These are phyloP conservation scores for Lytechinus pictus DNA, from an alignment of 35 echinoderm and acorn worm genomes.

Conservation along the genomic window DNA sequence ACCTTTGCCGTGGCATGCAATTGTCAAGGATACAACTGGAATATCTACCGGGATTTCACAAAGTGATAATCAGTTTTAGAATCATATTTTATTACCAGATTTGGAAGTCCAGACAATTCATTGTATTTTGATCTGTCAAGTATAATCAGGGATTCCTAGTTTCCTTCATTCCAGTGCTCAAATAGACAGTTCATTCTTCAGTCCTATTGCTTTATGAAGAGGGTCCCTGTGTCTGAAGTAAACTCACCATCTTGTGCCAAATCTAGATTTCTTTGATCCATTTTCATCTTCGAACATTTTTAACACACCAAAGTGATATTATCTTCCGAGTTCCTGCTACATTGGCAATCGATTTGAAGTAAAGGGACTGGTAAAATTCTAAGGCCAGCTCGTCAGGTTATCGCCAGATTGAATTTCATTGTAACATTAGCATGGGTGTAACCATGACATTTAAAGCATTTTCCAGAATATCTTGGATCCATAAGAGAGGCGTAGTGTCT, in stretches of 20 bases:
- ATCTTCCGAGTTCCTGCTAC: not conserved
- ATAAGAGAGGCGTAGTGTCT: not conserved
- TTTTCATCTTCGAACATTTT: not conserved
- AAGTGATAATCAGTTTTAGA: no score
- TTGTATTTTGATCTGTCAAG: no score
- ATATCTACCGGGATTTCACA: no score
- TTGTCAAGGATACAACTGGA: no score
- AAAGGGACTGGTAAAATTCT: not conserved
- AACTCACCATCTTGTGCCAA: not conserved
- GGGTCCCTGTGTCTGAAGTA: not conserved
- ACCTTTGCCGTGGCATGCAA: no score
- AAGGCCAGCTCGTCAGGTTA: not conserved
- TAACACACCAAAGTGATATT: not conserved
- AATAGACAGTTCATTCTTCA: not conserved
- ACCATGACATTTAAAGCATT: constrained; percentile 26
- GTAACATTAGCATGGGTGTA: constrained; percentile 35
- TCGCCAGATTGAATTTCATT: not conserved
- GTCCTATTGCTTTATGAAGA: not conserved
- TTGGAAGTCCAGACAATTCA: no score
- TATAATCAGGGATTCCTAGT: no score
- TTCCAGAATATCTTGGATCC: constrained; percentile 1
- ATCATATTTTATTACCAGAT: no score
- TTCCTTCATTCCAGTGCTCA: not conserved
- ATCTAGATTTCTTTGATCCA: not conserved
- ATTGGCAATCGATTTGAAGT: not conserved